A percentile compares a stretch with the other conserved stretches of the same genome.
phyloP scores from a whole-genome alignment of 2,888 invertebrate species.

The Meganola albula region DNA sequence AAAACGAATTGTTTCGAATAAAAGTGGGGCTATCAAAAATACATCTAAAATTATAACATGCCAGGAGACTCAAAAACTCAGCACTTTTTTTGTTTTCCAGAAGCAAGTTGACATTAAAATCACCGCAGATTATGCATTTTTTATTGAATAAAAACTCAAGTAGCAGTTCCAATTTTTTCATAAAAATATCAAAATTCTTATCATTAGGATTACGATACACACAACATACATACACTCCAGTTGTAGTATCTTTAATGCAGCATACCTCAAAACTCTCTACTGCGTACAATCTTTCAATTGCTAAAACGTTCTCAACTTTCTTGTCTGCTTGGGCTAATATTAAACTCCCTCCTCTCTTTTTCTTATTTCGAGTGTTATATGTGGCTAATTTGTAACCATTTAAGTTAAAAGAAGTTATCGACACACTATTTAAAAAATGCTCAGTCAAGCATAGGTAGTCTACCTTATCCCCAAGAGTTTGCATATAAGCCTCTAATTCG shows the following conservation, averaged over 20 bases:
- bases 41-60: constrained; percentile 4
- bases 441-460: constrained; percentile 1
- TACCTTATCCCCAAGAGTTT: no score
- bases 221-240: constrained; percentile 2
- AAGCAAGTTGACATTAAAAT: constrained; percentile 4
- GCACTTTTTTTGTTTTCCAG: background rate
- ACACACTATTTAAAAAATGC: constrained; percentile 1
- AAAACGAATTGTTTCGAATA: constrained; percentile 6
- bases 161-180: constrained; percentile 2
- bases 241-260: background rate
- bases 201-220: constrained; percentile 5
- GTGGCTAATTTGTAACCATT: constrained; percentile 2
- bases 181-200: constrained; percentile 5
- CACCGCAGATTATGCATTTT: constrained; percentile 7
- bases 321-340: constrained; percentile 4
- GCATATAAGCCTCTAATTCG: no score
- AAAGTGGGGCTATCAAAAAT: constrained; percentile 1
- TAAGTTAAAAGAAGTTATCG: constrained; percentile 2
- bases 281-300: constrained; percentile 3
- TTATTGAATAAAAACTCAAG: constrained; percentile 4
- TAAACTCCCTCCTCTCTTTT: constrained; percentile 6
- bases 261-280: constrained; percentile 5
- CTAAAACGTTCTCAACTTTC: constrained; percentile 1
- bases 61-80: constrained; percentile 1
- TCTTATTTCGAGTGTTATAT: constrained; percentile 7